These are phyloP conservation scores for Enoplolaimus lenunculus DNA, from an alignment of 2,888 invertebrate species.

Conservation along the genomic window DNA sequence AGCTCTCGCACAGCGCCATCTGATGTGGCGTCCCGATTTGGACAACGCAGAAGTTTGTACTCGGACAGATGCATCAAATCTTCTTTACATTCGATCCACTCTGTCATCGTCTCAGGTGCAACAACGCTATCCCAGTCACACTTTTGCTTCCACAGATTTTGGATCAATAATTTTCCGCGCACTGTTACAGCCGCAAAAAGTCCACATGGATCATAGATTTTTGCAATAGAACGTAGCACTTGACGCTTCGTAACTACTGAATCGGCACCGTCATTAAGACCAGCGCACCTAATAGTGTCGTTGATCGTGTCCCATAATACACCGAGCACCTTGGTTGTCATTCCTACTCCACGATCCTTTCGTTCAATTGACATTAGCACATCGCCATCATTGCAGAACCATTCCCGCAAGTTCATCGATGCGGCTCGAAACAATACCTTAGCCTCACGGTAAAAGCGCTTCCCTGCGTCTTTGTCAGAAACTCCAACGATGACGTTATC, in stretches of 20 bases:
- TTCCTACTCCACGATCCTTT: not conserved
- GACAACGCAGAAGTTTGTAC: not conserved
- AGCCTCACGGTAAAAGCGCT: not conserved
- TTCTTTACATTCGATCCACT: not conserved
- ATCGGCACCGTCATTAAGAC: not conserved
- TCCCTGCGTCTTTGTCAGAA: constrained; percentile 14
- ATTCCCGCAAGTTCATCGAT: constrained; percentile 20
- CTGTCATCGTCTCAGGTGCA: not conserved
- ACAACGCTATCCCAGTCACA: constrained; percentile 29
- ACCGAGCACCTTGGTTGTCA: constrained; percentile 12
- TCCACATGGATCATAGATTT: constrained; percentile 28
- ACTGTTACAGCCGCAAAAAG: constrained; percentile 24
- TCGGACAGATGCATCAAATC: not conserved
- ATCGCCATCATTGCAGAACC: constrained; percentile 2
- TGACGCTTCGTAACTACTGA: constrained; percentile 22
- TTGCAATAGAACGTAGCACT: constrained; percentile 25
- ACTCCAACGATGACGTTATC: constrained; percentile 24
- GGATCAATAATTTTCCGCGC: constrained; percentile 28
- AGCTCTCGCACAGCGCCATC: not conserved
- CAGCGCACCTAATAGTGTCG: constrained; percentile 6
- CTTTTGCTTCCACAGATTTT: constrained; percentile 29
- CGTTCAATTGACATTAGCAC: not conserved
- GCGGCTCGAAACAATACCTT: constrained; percentile 23
- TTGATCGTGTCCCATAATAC: constrained; percentile 12
- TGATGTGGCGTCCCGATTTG: not conserved